phyloP scores from a whole-genome alignment of 2,797 vertebrate genomes.

The Caiman crocodilus region DNA sequence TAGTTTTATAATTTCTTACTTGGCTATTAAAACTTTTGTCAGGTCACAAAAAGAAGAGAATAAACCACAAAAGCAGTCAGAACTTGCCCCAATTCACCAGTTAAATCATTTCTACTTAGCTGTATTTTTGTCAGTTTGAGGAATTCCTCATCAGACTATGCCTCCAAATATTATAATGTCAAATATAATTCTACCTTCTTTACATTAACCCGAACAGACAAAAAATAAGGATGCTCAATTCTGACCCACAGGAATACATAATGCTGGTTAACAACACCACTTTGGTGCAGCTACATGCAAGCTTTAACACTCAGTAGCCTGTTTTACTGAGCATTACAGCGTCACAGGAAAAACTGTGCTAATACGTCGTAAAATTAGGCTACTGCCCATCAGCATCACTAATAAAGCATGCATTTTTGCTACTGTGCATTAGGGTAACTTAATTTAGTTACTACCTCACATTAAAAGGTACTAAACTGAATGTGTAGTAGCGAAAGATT shows the following conservation, averaged over 20 bases:
- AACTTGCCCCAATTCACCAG: slow-evolving; percentile 52
- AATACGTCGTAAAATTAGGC: no score
- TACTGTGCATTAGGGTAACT: no score
- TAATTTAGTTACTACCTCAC: no score
- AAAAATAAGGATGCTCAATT: slow-evolving; percentile 33
- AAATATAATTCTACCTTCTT: slow-evolving; percentile 52
- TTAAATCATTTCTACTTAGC: slow-evolving; percentile 38
- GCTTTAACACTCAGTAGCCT: no score
- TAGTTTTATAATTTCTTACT: slow-evolving; percentile 39
- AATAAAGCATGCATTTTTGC: no score
- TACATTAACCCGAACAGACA: slow-evolving; percentile 45
- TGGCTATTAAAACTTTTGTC: slow-evolving; percentile 22
- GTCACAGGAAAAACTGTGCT: no score
- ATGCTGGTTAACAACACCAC: slow-evolving; percentile 21
- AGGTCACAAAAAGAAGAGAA: slow-evolving; percentile 57
- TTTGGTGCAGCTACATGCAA: background rate
- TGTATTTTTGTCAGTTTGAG: slow-evolving; percentile 73
- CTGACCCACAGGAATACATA: background rate
- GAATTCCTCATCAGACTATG: slow-evolving; percentile 56
- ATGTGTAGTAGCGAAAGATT: no score
- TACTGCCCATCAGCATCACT: no score
- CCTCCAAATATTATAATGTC: slow-evolving; percentile 57
- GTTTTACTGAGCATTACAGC: no score
- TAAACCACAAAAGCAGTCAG: slow-evolving; percentile 37
- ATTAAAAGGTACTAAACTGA: no score